phyloP scores from a whole-genome alignment of 2,888 invertebrate genomes.

The Xanthia icteritia region DNA sequence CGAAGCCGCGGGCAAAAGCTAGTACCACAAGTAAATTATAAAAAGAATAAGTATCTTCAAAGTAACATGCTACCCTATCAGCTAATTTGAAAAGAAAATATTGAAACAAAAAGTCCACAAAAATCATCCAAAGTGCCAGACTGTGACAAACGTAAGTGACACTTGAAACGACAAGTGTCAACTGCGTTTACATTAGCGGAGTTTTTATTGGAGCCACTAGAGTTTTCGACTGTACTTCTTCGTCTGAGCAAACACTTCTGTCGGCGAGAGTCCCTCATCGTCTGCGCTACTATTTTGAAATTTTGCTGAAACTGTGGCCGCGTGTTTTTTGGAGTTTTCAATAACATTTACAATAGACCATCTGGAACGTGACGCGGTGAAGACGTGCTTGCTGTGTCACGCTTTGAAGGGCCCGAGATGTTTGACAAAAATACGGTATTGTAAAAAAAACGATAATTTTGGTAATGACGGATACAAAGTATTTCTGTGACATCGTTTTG shows the following conservation, averaged over 20 bases:
- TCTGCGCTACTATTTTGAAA: conserved; percentile 38
- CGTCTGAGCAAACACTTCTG: conserved; percentile 38
- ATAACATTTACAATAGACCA: conserved; percentile 31
- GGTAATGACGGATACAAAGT: neutral
- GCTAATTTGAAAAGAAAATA: conserved; percentile 14
- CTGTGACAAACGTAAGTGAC: conserved; percentile 26
- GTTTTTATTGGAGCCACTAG: conserved; percentile 43
- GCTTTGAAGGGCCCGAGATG: neutral
- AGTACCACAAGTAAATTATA: neutral
- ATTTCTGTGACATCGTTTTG: neutral
- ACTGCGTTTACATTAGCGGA: conserved; percentile 34
- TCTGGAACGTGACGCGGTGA: conserved; percentile 25
- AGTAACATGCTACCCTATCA: neutral
- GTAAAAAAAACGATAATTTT: neutral
- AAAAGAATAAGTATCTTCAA: neutral
- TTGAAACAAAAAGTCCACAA: conserved; percentile 6
- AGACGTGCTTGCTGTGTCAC: conserved; percentile 11
- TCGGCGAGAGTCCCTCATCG: conserved; percentile 33
- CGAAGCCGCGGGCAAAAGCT: too few relatives aligned
- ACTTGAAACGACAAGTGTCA: conserved; percentile 32
- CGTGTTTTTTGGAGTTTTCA: conserved; percentile 23
- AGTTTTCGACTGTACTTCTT: conserved; percentile 27
- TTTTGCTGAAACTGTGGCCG: conserved; percentile 10
- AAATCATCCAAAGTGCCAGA: conserved; percentile 18
- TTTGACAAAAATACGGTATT: conserved; percentile 8